A percentile compares a stretch with the other conserved stretches of the same genome.
phyloP scores from a whole-genome alignment of 2,113 vertebrate genomes.

The Passer domesticus region DNA sequence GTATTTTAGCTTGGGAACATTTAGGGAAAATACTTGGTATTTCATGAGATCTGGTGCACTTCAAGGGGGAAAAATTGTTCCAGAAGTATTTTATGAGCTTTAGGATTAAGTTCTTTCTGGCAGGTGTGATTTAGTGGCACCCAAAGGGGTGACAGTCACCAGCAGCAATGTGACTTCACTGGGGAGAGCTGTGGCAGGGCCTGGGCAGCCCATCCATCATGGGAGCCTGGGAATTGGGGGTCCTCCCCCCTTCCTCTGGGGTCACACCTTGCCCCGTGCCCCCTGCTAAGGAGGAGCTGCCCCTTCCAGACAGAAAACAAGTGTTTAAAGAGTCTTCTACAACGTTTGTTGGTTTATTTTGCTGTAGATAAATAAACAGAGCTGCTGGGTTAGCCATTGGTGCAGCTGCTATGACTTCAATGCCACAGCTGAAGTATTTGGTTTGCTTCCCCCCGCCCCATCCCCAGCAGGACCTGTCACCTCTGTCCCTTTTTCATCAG shows the following conservation, averaged over 20 bases:
- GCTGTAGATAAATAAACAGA: not conserved
- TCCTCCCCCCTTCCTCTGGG: not conserved
- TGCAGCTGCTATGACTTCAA: not conserved
- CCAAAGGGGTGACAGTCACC: not conserved
- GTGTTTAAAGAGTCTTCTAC: not conserved
- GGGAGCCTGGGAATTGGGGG: not conserved
- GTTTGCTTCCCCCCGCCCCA: fast-evolving
- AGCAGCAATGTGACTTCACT: not conserved
- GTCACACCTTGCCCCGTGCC: fast-evolving
- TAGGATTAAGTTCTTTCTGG: slow-evolving; percentile 1
- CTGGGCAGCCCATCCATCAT: not conserved
- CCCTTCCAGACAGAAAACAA: not conserved
- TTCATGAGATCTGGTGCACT: not conserved
- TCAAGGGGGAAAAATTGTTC: not conserved
- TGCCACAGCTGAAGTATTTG: not conserved
- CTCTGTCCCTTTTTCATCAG: not conserved
- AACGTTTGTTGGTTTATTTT: not conserved
- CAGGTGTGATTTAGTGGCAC: not conserved
- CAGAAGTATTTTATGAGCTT: slow-evolving; percentile 26
- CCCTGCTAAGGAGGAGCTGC: not conserved
- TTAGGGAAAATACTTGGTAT: not conserved
- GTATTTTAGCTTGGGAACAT: not conserved
- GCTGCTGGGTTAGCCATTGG: not conserved
- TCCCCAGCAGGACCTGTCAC: not conserved
- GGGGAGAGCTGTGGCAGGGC: not conserved